Conservation (phyloP, 2,888 invertebrate genomes). For the Tipula confusa region DNA sequence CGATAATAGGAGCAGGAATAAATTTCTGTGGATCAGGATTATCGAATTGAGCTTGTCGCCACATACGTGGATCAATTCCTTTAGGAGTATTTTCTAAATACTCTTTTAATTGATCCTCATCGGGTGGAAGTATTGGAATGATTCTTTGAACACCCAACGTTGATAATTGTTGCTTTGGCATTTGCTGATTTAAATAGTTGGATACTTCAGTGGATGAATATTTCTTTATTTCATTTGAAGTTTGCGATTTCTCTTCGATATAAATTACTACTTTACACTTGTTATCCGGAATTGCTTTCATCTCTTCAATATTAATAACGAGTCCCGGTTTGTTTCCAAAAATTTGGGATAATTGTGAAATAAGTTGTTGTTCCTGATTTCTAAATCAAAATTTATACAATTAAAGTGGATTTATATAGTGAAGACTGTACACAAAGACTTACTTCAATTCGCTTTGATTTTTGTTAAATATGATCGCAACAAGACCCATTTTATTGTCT, state of each 20-base stretch:
- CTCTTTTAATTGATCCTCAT: slow-evolving; percentile 74
- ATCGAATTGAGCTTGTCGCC: slow-evolving; percentile 94
- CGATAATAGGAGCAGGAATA: slow-evolving; percentile 91
- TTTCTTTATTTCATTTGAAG: slow-evolving; percentile 60
- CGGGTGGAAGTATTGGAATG: slow-evolving; percentile 68
- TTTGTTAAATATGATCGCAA: slow-evolving; percentile 79
- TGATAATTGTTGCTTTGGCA: slow-evolving; percentile 66
- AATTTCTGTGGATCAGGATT: slow-evolving; percentile 89
- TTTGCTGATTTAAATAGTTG: slow-evolving; percentile 63
- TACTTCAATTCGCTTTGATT: slow-evolving; percentile 68
- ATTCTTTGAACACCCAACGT: slow-evolving; percentile 69
- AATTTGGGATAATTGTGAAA: slow-evolving; percentile 62
- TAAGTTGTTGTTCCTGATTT: slow-evolving; percentile 65
- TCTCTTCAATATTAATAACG: slow-evolving; percentile 68
- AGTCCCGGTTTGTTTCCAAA: slow-evolving; percentile 84
- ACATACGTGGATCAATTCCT: slow-evolving; percentile 84
- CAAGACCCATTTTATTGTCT: slow-evolving; percentile 87
- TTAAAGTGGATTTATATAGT: slow-evolving; percentile 34
- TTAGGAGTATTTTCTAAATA: slow-evolving; percentile 88
- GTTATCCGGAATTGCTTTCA: slow-evolving; percentile 72
- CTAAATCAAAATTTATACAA: slow-evolving; percentile 45
- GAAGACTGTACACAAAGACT: slow-evolving; percentile 40
- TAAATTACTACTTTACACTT: slow-evolving; percentile 74
- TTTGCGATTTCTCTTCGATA: slow-evolving; percentile 64
- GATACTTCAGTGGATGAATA: slow-evolving; percentile 70